Conservation (phyloP, 2,888 invertebrate genomes). For the Cerastis leucographa region DNA sequence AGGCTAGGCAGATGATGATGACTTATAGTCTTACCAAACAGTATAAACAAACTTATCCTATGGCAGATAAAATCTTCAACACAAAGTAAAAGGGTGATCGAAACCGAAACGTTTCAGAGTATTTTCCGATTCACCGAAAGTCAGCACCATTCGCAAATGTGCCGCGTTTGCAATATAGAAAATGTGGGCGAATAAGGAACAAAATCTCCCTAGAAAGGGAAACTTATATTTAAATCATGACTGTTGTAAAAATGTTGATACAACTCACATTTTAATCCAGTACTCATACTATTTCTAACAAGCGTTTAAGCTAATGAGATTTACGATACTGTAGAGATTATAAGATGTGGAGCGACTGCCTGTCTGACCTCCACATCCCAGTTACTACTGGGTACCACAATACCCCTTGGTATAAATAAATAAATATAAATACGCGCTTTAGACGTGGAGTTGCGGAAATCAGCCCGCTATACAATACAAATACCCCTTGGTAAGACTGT, state of each 20-base stretch:
- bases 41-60: neutral
- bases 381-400: neutral
- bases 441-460: too few species aligned
- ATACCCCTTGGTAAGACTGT: neutral
- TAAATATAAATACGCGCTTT: too few species aligned
- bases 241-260: neutral
- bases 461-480: too few species aligned
- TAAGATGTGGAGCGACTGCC: too few species aligned
- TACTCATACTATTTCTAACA: too few species aligned
- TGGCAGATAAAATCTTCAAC: neutral
- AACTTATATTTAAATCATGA: neutral
- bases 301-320: too few species aligned
- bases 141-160: conserved; percentile 6
- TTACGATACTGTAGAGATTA: too few species aligned
- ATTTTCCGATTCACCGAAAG: conserved; percentile 6
- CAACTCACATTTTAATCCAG: too few species aligned
- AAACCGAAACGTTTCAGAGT: neutral
- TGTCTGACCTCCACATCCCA: neutral
- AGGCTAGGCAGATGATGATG: too few species aligned
- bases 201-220: neutral
- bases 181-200: conserved; percentile 1
- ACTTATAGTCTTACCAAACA: neutral
- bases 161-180: conserved; percentile 7
- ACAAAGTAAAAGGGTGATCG: neutral
- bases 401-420: too few species aligned